A percentile compares a stretch with the other conserved stretches of the same genome.
These are phyloP conservation scores for Staurois parvus DNA, from an alignment of 2,797 vertebrate species.

Conservation along the genomic window DNA sequence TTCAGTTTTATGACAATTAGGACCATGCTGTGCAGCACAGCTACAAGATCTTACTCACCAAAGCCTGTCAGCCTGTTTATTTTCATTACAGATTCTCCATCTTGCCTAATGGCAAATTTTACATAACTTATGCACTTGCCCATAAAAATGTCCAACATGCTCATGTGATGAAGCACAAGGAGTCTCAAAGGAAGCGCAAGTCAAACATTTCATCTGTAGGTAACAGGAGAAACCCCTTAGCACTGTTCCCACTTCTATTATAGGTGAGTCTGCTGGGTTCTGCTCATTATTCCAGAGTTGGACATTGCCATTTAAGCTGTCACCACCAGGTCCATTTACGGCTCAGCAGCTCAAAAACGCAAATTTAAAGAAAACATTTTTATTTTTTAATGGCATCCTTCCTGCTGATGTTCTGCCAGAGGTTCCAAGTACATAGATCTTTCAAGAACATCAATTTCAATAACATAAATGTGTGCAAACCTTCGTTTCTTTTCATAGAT, in stretches of 20 bases:
- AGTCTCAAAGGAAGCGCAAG: not conserved
- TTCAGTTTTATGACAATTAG: not conserved
- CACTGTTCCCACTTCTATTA: not conserved
- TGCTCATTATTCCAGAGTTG: not conserved
- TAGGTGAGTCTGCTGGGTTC: not conserved
- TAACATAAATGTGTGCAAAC: too few relatives aligned
- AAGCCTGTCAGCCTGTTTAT: slow-evolving; percentile 45
- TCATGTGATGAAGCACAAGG: slow-evolving; percentile 24
- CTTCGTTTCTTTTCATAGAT: too few relatives aligned
- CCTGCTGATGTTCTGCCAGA: not conserved
- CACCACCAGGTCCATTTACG: not conserved
- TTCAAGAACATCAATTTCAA: not conserved
- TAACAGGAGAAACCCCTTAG: not conserved
- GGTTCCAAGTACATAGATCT: not conserved
- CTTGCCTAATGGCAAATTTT: not conserved
- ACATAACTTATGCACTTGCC: too few relatives aligned
- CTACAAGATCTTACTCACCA: slow-evolving; percentile 33
- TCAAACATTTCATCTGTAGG: slow-evolving; percentile 7
- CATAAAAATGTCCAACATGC: not conserved
- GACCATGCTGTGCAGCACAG: slow-evolving; percentile 5
- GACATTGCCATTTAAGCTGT: not conserved
- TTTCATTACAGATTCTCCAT: slow-evolving; percentile 38
- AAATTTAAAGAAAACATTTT: not conserved
- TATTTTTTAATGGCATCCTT: too few relatives aligned
- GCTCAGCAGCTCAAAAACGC: not conserved